Evolutionary conservation across 2,888 invertebrate species (phyloP).

Genomic region (Phrixothrix hirtus): DNA sequence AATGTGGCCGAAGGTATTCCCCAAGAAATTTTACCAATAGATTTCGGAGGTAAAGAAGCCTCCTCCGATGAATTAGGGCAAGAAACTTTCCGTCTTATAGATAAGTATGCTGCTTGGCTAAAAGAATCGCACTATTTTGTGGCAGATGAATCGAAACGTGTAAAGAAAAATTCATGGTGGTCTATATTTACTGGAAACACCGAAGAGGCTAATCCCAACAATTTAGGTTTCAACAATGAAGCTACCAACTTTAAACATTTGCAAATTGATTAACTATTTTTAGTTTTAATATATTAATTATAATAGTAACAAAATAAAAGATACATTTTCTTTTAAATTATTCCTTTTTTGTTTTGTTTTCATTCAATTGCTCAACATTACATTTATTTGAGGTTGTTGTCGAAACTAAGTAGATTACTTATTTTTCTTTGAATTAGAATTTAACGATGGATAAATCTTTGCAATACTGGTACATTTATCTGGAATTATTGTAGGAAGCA

Average conservation of each 20-base stretch:
- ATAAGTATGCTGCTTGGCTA: slow-evolving; percentile 66
- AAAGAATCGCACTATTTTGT: slow-evolving; percentile 63
- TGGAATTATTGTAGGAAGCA: too few relatives aligned
- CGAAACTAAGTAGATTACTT: too few relatives aligned
- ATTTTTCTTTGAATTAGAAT: too few relatives aligned
- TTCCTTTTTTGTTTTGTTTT: too few relatives aligned
- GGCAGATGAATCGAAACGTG: slow-evolving; percentile 54
- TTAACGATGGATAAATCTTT: background rate
- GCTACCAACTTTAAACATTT: slow-evolving; percentile 46
- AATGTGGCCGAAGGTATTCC: slow-evolving; percentile 51
- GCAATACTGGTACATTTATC: too few relatives aligned
- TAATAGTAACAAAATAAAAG: background rate
- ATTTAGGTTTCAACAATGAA: background rate
- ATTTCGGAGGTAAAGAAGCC: slow-evolving; percentile 65
- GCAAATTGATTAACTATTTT: slow-evolving; percentile 46
- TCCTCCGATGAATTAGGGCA: slow-evolving; percentile 62
- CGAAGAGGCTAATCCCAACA: slow-evolving; percentile 5
- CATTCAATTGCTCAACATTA: too few relatives aligned
- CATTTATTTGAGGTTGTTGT: background rate
- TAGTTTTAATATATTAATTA: background rate
- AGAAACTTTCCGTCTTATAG: slow-evolving; percentile 61
- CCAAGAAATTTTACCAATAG: slow-evolving; percentile 55
- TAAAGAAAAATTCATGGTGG: slow-evolving; percentile 53
- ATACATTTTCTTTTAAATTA: too few relatives aligned
- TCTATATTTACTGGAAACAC: slow-evolving; percentile 42